Evolutionary conservation across 2,888 invertebrate species (phyloP).

Genomic region (Eilema sororculum): DNA sequence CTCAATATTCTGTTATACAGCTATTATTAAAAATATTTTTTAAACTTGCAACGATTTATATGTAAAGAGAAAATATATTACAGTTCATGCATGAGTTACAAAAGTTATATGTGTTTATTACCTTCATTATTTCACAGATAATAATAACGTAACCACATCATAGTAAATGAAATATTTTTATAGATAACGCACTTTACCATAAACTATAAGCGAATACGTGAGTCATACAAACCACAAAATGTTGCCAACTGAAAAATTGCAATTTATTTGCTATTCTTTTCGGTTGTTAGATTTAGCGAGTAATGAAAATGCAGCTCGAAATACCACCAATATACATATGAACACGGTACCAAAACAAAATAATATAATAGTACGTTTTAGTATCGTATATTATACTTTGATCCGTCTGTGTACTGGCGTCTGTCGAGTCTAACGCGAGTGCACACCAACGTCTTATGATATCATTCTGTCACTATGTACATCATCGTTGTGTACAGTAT

Average conservation of each 20-base stretch:
- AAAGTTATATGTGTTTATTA: conserved; percentile 23
- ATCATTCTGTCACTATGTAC: conserved; percentile 60
- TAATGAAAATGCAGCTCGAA: conserved; percentile 44
- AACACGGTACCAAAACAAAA: conserved; percentile 42
- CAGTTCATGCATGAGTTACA: conserved; percentile 23
- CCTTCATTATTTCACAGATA: conserved; percentile 21
- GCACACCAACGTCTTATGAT: conserved; percentile 53
- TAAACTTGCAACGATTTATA: background rate
- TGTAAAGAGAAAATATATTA: conserved; percentile 17
- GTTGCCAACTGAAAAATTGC: conserved; percentile 21
- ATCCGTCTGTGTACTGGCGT: conserved; percentile 52
- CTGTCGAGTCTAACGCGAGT: conserved; percentile 20
- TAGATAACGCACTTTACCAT: conserved; percentile 30
- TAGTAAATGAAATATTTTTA: conserved; percentile 38
- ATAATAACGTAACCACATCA: conserved; percentile 9
- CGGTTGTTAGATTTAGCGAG: conserved; percentile 24
- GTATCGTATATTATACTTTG: conserved; percentile 47
- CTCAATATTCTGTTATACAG: background rate
- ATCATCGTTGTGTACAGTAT: conserved; percentile 72
- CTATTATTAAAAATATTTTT: background rate
- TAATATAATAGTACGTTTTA: conserved; percentile 46
- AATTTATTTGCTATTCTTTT: conserved; percentile 12
- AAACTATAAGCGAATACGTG: conserved; percentile 8
- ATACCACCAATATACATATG: conserved; percentile 47
- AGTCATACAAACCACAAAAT: background rate